These are phyloP conservation scores for Norana najaformis DNA, from an alignment of 2,888 invertebrate species.

Conservation along the genomic window DNA sequence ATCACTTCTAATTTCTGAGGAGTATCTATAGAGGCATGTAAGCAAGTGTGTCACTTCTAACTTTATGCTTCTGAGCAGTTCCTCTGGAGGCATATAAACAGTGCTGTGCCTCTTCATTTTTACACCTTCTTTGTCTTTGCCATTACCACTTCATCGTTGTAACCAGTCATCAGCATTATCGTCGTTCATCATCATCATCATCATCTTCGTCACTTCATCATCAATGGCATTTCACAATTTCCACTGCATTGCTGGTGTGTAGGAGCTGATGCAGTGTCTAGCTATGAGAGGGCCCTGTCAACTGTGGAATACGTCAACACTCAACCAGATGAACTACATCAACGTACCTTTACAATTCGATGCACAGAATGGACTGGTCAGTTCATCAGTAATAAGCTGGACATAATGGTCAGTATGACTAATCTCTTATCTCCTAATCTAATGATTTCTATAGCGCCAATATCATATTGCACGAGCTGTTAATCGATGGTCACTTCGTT, in stretches of 20 bases:
- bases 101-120: not conserved
- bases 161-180: not conserved
- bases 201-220: too few species aligned
- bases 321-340: slow-evolving; percentile 1
- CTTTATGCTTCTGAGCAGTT: too few species aligned
- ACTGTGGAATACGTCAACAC: slow-evolving; percentile 1
- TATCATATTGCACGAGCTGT: not conserved
- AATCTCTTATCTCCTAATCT: not conserved
- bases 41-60: too few species aligned
- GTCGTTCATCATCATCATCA: not conserved
- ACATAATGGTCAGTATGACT: slow-evolving; percentile 21
- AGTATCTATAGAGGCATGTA: too few species aligned
- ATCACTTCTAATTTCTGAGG: too few species aligned
- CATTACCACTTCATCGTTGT: not conserved
- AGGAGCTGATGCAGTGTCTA: slow-evolving; percentile 26
- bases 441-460: not conserved
- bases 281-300: slow-evolving; percentile 27
- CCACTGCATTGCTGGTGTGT: not conserved
- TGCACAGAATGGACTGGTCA: slow-evolving; percentile 29
- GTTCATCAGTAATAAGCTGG: slow-evolving; percentile 26
- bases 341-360: slow-evolving; percentile 23
- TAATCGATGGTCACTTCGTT: not conserved
- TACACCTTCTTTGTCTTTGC: not conserved
- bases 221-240: not conserved
- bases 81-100: not conserved